These are phyloP conservation scores for Phrynocephalus versicolor DNA, from an alignment of 2,113 vertebrate species.

Conservation along the genomic window DNA sequence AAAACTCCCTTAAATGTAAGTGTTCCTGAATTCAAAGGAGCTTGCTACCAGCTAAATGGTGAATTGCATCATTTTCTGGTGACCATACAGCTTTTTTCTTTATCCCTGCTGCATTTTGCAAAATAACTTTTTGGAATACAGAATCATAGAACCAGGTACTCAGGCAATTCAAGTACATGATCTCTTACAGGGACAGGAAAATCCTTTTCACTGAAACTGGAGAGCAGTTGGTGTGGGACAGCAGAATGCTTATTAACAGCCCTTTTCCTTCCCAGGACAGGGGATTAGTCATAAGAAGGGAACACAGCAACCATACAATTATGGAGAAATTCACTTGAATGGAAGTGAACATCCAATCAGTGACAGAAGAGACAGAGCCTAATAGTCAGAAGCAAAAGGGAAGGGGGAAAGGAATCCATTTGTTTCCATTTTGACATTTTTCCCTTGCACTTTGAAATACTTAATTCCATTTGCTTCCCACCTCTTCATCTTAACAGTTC, in stretches of 20 bases:
- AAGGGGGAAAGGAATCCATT: not conserved
- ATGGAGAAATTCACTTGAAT: constrained; percentile 1
- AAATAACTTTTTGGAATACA: constrained; percentile 5
- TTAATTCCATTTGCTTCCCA: constrained; percentile 18
- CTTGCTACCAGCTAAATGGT: not conserved
- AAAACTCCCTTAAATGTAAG: not conserved
- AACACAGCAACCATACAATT: not conserved
- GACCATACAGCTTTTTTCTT: not conserved
- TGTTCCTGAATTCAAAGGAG: not conserved
- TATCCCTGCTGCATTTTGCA: constrained; percentile 9
- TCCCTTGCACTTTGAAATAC: not conserved
- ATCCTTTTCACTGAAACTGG: not conserved
- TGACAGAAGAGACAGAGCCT: constrained; percentile 9
- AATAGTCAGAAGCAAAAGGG: not conserved
- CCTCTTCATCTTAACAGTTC: not conserved
- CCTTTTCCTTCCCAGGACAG: not conserved
- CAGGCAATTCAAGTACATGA: not conserved
- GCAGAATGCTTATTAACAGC: constrained; percentile 15
- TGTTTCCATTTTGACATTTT: constrained; percentile 18
- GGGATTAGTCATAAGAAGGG: not conserved
- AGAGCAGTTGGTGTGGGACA: not conserved
- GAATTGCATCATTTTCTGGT: not conserved
- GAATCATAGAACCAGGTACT: not conserved
- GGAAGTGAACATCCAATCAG: constrained; percentile 1
- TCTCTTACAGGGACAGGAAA: not conserved